Base-by-base conservation (phyloP, 2,888 invertebrate species). In the Galeopsomyia nigrocyanea region DNA sequence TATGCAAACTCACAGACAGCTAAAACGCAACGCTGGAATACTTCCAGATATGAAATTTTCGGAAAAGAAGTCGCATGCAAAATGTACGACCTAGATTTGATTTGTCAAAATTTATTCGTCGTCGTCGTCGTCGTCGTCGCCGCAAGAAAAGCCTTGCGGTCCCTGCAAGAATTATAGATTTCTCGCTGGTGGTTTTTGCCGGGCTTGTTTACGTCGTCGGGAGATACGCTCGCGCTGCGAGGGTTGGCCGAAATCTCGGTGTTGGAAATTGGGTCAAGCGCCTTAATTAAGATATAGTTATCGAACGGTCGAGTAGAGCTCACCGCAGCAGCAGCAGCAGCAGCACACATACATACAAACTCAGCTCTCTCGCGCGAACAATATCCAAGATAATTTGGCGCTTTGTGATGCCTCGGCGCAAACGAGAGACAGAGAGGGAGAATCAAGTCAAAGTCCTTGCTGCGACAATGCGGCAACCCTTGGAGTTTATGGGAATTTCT, bases 271-370 rank as follows among this genome's bases (percentile, higher is more conserved):
- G 76, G 82, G 81, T 82, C 82, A 78, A 80, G 79, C 75, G 72
- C 75, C 80, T 81, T 82, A 82, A 82, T 82, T 82, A 80, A 79
- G 79, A 80, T 78, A 77, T 78, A 81, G 82, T 82, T 82, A 83
- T 82, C 77, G 79, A 71, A 61, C 21, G 47, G 39, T 79, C 77
- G 31, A 78, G 74, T 61, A 63, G 19, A 5, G 53, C 17, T 14
- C 10, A 53, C 53, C 17, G 17, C 17, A 14, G 53, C 17, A 5
- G 26, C 26, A 26, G 3, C 26, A 26, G 26, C 26, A 26, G 26
- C 26, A 26, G 26, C 26, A 5, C 26, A 5, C 26, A 5, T 5
- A 17, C 53, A 17, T 1, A 10, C 53, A 17, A 5, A 71, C 56
- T 66, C 68, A 61, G 71, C 69, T 65, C 69, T 65, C n/a, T 46